Evolutionary conservation across 2,888 invertebrate species (phyloP).

Genomic region (Drosophila emarginata): DNA sequence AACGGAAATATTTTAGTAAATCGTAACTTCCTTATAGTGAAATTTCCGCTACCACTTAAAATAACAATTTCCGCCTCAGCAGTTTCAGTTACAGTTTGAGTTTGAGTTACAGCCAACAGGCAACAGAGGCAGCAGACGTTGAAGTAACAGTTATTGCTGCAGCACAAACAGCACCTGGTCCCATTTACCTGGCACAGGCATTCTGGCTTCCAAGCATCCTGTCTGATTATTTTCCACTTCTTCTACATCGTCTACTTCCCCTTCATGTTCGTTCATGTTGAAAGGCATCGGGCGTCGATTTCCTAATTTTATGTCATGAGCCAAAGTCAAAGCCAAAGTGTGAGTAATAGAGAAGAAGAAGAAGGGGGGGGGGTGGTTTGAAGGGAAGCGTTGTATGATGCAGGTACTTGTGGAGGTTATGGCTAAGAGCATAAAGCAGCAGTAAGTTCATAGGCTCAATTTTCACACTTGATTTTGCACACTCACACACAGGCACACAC

Average conservation of each 20-base stretch:
- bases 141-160: constrained; percentile 15
- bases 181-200: constrained; percentile 2
- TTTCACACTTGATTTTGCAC: constrained; percentile 67
- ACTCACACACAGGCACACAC: not conserved
- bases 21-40: constrained; percentile 70
- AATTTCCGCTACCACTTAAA: constrained; percentile 75
- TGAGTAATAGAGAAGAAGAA: not conserved
- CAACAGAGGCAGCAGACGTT: constrained; percentile 1
- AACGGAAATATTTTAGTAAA: constrained; percentile 74
- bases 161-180: constrained; percentile 41
- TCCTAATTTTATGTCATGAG: constrained; percentile 55
- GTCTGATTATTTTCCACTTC: constrained; percentile 44
- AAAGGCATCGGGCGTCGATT: constrained; percentile 54
- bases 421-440: constrained; percentile 27
- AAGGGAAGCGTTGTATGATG: no score
- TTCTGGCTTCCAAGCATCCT: constrained; percentile 43
- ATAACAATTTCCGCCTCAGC: constrained; percentile 70
- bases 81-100: constrained; percentile 48
- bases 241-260: constrained; percentile 1
- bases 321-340: constrained; percentile 10
- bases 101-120: constrained; percentile 1
- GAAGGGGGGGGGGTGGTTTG: not conserved
- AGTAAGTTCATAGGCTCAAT: constrained; percentile 59
- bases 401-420: not conserved
- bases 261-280: constrained; percentile 45